Base-by-base conservation (phyloP, 2,113 vertebrate genomes). In the Cygnus buccinator region DNA sequence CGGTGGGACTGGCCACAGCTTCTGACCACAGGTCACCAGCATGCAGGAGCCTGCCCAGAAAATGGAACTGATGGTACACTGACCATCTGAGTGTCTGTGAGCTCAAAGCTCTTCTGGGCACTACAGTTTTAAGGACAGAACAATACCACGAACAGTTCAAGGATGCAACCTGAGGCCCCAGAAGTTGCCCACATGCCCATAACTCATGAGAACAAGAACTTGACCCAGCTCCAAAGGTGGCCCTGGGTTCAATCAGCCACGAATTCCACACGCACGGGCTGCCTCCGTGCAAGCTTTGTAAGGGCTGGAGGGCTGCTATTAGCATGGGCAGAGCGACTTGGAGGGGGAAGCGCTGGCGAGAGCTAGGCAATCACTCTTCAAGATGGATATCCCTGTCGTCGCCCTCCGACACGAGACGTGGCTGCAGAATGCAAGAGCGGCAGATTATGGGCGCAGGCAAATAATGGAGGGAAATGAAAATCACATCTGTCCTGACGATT, bases 391-490 rank as follows among this genome's bases (percentile, higher is more conserved):
- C 67, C 86, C 72, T 86, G 84, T 85, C 86, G 76, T 86, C 41
- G 17, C 18, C 39, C 78, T 67, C 57, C 93, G 90, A 70, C 62
- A 5, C 0, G 2, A 93, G 65, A 70, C 29, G 3, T 8, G 78
- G 35, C 95, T 95, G 83, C 87, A 67, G 68, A 91, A 96, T 62
- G 16, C 12, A 43, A 68, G 39, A 85, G 63, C 55, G 82, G 67
- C 88, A 78, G 62, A 93, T 93, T 87, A 94, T 72, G 59, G 54
- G 57, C 0, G 0, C 86, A 82, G 54, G 78, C 91, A 96, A 89
- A 92, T 84, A 94, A 87, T n/a, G 74, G 88, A 94, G 44, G 74
- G 80, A 95, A 96, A 94, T 94, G 75, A 95, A 96, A 95, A 92
- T 59, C 85, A 85, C 95, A 93, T 87, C 85, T 80, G 37, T 74